Percentiles rank a stretch among this genome's conserved stretches.
These are phyloP conservation scores for Lampropteryx suffumata DNA, from an alignment of 2,888 invertebrate species.

Conservation along the genomic window DNA sequence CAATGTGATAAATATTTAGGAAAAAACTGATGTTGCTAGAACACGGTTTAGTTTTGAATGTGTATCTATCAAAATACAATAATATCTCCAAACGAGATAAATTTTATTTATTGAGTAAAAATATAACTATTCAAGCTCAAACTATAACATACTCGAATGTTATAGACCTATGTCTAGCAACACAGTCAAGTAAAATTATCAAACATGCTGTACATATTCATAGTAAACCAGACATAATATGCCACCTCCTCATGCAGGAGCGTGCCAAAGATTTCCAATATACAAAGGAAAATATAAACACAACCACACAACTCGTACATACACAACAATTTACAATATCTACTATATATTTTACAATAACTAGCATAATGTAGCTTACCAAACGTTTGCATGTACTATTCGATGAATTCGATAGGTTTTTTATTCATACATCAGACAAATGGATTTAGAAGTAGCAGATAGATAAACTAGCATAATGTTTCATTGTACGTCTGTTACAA, in stretches of 20 bases:
- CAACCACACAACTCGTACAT: constrained; percentile 7
- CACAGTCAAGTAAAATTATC: constrained; percentile 24
- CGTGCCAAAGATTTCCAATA: constrained; percentile 31
- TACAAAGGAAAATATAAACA: constrained; percentile 28
- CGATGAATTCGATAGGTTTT: no score
- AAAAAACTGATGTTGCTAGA: constrained; percentile 38
- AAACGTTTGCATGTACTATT: not conserved
- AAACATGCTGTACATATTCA: constrained; percentile 40
- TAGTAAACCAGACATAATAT: no score
- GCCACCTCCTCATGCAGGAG: constrained; percentile 46
- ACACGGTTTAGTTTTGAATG: not conserved
- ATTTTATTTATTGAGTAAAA: no score
- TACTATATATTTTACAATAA: constrained; percentile 6
- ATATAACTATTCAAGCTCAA: no score
- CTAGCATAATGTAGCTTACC: constrained; percentile 1
- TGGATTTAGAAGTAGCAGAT: no score
- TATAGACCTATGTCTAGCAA: constrained; percentile 38
- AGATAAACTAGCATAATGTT: no score
- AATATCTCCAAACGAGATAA: not conserved
- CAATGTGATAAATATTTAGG: constrained; percentile 37
- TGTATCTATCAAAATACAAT: not conserved
- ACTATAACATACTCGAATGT: no score
- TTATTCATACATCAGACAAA: no score
- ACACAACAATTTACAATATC: not conserved
- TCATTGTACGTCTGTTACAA: no score